Base-by-base conservation (phyloP, 2,797 vertebrate species). In the Sebastes matsubarae region DNA sequence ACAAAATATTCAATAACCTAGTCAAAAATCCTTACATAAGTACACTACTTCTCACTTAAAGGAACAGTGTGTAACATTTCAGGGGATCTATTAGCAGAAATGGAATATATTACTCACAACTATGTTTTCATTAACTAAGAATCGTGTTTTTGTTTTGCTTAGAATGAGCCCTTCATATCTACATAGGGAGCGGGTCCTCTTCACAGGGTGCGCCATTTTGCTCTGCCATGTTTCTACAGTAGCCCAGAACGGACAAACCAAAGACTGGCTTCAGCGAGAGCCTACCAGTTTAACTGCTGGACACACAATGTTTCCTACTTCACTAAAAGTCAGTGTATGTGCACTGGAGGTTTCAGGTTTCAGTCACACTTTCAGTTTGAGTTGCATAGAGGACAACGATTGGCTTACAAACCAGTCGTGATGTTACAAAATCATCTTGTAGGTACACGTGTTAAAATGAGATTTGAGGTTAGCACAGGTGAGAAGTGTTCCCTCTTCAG, bases 151-250 rank as follows among this genome's bases (percentile, higher is more conserved):
- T 42, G 38, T 42, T 42, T 42, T 3, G 38, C 38, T 42, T 42
- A 16, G 38, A 42, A 42, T 42, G 38, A 42, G 38, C 38, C 38
- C 38, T 42, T 42, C 38, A 42, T 42, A 42, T 16, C 18, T 9
- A 50, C 18, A 50, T 50, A 20, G 18, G 46, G 18, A 50, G 46
- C 16, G 2, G 46, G 46, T 50, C 18, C 46, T 50, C 18, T 0
- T 50, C 46, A 50, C 18, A 1, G 1, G 0, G 46, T 50, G 0
- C 0, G 3, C 7, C 46, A 20, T 50, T 18, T 50, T 0, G 18
- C 18, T 8, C 46, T 20, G 46, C 46, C 46, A 50, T 50, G 18
- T 50, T 50, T 50, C 46, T 50, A 50, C 8, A 20, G 46, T 9
- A 50, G 46, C 46, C 46, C 38, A 50, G 46, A 50, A 50, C 18